Base-by-base conservation (phyloP, 2,113 vertebrate genomes). In the Pluvialis apricaria region DNA sequence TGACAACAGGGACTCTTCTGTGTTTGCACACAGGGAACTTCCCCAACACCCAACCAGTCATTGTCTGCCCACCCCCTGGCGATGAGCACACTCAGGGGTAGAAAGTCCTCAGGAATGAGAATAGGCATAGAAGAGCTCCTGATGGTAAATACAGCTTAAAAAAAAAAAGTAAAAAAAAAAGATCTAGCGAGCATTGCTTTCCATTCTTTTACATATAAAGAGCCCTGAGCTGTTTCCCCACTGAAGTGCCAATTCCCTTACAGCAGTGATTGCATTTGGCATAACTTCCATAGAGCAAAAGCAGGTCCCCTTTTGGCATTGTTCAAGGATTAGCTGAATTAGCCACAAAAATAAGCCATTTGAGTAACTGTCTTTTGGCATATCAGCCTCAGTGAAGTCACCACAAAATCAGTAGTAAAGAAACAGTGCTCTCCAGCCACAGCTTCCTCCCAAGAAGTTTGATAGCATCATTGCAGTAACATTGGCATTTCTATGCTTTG, bases 31-130 rank as follows among this genome's bases (percentile, higher is more conserved):
- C 17, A 47, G 32, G 66, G 54, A 82, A 65, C 32, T 75, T 83
- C 62, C 76, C 62, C 13, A 6, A 5, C 45, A 66, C 31, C 9
- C 38, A 55, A 14, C 60, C 10, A 20, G 2, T 57, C 65, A 14
- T 3, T 24, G 22, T 15, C 70, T 71, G 47, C 57, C 6, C 40
- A 69, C 19, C 36, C 88, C 54, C 54, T 34, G 76, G 31, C 13
- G 44, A 64, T 2, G 44, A 64, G 16, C 34, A 42, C 0, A 0
- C 49, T 52, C 60, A 69, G 54, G 26, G 64, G 11, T 10, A 91
- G 7, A 47, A 47, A 80, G 52, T 28, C 36, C 29, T 69, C 64
- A 65, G 25, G 21, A 40, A 34, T 7, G 5, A 80, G 13, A 72
- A 29, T 0, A 76, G 13, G 29, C n/a, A 36, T 1, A 80, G 40